A percentile compares a stretch with the other conserved stretches of the same genome.
Evolutionary conservation across 1,140 invertebrate genomes (phyloP).

Genomic region (Diploscapter pachys): DNA sequence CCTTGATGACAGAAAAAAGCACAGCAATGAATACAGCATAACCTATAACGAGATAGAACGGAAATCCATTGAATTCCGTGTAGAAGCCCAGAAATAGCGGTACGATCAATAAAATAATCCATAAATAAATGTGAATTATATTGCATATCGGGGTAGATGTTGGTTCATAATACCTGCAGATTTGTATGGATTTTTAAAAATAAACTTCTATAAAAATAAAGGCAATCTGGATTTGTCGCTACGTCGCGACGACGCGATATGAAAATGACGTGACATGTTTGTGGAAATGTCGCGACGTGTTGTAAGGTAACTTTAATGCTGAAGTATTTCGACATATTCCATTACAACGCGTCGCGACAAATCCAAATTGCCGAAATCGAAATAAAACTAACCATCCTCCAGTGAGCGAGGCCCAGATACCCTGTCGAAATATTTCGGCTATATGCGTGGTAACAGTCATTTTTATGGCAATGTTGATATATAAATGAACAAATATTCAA

Average conservation of each 20-base stretch:
- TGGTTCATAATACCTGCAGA: slow-evolving; percentile 76
- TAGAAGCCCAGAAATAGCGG: slow-evolving; percentile 69
- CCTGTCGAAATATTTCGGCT: slow-evolving; percentile 92
- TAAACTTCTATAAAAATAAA: neutral
- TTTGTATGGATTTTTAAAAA: neutral
- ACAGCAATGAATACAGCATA: slow-evolving; percentile 79
- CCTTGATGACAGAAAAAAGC: slow-evolving; percentile 78
- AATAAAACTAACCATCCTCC: slow-evolving; percentile 83
- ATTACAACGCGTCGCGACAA: too few relatives aligned
- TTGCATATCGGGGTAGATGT: slow-evolving; percentile 95
- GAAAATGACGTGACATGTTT: neutral
- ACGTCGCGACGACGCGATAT: neutral
- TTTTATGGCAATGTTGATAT: neutral
- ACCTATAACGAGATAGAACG: slow-evolving; percentile 72
- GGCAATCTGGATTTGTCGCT: too few relatives aligned
- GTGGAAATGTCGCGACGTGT: too few relatives aligned
- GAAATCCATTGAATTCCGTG: slow-evolving; percentile 69
- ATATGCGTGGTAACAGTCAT: slow-evolving; percentile 87
- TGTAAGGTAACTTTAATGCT: too few relatives aligned
- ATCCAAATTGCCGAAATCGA: neutral
- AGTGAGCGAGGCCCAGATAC: slow-evolving; percentile 95
- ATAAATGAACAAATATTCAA: too few relatives aligned
- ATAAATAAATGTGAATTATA: slow-evolving; percentile 94
- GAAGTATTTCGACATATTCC: too few relatives aligned
- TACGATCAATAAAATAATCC: slow-evolving; percentile 72